Evolutionary conservation across 1,140 invertebrate species (phyloP).

Genomic region (Paralvinella palmiformis): DNA sequence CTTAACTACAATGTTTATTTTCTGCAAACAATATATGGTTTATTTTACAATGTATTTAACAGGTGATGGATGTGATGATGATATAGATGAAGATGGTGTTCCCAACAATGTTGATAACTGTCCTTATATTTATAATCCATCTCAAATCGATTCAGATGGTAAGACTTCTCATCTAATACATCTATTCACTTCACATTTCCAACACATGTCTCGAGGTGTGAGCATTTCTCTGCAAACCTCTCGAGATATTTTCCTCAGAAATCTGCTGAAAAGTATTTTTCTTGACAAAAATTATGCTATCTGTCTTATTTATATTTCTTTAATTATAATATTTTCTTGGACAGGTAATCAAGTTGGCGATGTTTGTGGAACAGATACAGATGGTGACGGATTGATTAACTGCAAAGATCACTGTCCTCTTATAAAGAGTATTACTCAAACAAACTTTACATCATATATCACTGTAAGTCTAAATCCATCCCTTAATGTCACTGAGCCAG

Average conservation of each 20-base stretch:
- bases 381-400: slow-evolving; percentile 24
- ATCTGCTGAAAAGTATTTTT: too few relatives aligned
- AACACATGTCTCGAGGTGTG: too few relatives aligned
- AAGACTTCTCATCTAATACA: too few relatives aligned
- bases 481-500: slow-evolving; percentile 9
- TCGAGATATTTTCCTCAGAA: too few relatives aligned
- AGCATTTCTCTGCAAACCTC: too few relatives aligned
- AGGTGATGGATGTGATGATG: slow-evolving; percentile 14
- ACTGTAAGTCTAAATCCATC: slow-evolving; percentile 22
- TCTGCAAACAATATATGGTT: too few relatives aligned
- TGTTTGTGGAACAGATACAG: slow-evolving; percentile 28
- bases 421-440: slow-evolving; percentile 24
- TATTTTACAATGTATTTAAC: too few relatives aligned
- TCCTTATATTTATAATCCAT: slow-evolving; percentile 22
- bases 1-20: too few relatives aligned
- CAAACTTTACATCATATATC: slow-evolving; percentile 19
- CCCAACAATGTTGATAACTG: slow-evolving; percentile 26
- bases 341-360: slow-evolving; percentile 29
- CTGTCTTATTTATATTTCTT: too few relatives aligned
- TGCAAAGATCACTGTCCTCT: slow-evolving; percentile 25
- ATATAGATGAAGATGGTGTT: slow-evolving; percentile 13
- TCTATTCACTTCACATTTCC: too few relatives aligned
- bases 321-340: too few relatives aligned
- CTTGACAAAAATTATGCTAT: too few relatives aligned
- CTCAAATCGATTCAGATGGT: slow-evolving; percentile 28